Evolutionary conservation across 2,888 invertebrate genomes (phyloP), one percentile per base, ranked within the genome.

Genomic region (Rhopalosiphum nymphaeae): DNA sequence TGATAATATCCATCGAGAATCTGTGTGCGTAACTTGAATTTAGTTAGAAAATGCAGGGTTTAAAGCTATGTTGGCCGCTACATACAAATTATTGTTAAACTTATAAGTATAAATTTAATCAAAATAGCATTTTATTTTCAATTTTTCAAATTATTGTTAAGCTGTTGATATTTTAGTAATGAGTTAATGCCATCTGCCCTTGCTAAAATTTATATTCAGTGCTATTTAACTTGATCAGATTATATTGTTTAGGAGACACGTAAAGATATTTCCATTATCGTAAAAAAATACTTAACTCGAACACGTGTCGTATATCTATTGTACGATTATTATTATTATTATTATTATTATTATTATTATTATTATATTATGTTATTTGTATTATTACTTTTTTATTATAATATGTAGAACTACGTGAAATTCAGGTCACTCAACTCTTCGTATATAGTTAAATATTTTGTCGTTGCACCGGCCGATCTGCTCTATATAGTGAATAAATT

Each of bases 251-350:
- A 21, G 11, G 42, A 1, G 25, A 21, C 49, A 44, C 26, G 29
- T 89, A 49, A 67, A 90, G 90, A 90, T 36, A 90, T 90, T 89
- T 89, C 46, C 87, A 89, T 44, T 44, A 61, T 44, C 61, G 61
- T 78, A 7, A 78, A 78, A 36, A 36, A 36, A 78, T 78, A 78
- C 36, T 36, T 13, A 88, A 36, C n/a, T 49, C 42, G 26, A 36
- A 53, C 53, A 49, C n/a, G 87, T 88, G 49, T 29, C n/a, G 25
- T 36, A 88, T 85, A 36, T 88, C 49, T n/a, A 88, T 88, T 88
- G 53, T 88, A 16, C 42, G 88, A 3, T 44, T 86, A 86, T 86
- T 86, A 86, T 56, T 46, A 46, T 1, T 44, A 44, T 7, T 89
- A 89, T 56, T 89, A 36, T 88, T 88, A 49, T 53, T 46, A 46